Evolutionary conservation across 2,113 vertebrate genomes (phyloP).

Genomic region (Egretta garzetta): DNA sequence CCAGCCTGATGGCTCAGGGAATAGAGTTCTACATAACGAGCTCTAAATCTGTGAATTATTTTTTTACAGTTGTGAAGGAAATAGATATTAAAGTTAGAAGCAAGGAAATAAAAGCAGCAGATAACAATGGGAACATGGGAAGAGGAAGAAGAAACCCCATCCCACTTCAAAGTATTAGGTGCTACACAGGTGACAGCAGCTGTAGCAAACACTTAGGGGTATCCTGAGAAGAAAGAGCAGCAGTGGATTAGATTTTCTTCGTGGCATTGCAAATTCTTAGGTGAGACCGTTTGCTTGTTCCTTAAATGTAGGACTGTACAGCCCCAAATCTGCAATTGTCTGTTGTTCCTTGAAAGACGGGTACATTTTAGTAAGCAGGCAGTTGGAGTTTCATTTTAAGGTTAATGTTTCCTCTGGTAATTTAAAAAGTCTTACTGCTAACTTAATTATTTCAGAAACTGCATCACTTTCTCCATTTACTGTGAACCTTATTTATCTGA

Average conservation of each 20-base stretch:
- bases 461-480: background rate
- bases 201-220: background rate
- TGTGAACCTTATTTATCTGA: background rate
- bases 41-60: background rate
- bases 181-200: background rate
- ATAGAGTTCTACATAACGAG: background rate
- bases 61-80: background rate
- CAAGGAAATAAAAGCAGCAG: background rate
- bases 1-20: background rate
- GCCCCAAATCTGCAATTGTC: background rate
- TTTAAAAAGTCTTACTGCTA: background rate
- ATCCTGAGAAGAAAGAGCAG: background rate
- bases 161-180: background rate
- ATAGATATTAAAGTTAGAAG: background rate
- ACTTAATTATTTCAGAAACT: background rate
- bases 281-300: rapidly evolving
- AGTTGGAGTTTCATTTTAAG: background rate
- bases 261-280: background rate
- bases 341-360: background rate
- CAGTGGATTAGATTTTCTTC: background rate
- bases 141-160: background rate
- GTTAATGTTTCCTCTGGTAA: background rate
- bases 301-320: background rate
- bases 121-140: background rate
- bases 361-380: background rate